Base-by-base conservation (phyloP, 2,888 invertebrate species). In the Acronicta aceris region DNA sequence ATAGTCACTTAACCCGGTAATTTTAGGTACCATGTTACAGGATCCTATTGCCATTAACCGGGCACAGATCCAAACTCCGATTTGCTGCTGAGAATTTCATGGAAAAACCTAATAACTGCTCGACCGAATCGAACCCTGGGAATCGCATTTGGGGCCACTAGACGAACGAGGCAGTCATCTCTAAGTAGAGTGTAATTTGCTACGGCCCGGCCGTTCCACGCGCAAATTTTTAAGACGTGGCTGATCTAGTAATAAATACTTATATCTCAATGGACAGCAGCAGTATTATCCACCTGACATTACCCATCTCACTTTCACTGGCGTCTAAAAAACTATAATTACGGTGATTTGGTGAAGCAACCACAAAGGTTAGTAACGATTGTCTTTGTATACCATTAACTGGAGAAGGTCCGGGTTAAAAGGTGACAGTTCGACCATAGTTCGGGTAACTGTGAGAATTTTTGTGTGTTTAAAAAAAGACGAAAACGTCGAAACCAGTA, bases 301-400 rank as follows among this genome's bases (percentile, higher is more conserved):
- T 71, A 57, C 54, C 56, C 48, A 38, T 71, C 70, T 56, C 54
- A 86, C 89, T 89, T 89, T 90, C 89, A 81, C 89, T 78, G 59
- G 70, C 71, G 59, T 72, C 76, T 61, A 82, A 85, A 21, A 83
- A 86, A 82, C 83, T 81, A 82, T 89, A 86, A 89, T 89, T 87
- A 87, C 76, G 75, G 70, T 63, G 74, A 62, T 67, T 67, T 71
- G 21, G 38, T 33, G 42, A 21, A 50, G 16, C 40, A 30, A 42
- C 46, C 33, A 53, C 52, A 58, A 41, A 61, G 66, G 59, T 72
- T 63, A 67, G 41, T 59, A 60, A 59, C 52, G 47, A 65, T 73
- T 76, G 76, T 75, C 43, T 68, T 56, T 48, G 51, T 54, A 4
- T 3, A 12, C 25, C 52, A 67, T 52, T 59, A 65, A 38, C 38